Evolutionary conservation across 1,140 invertebrate genomes (phyloP), one percentile per base, ranked within the genome.

Genomic region (Goniozus legneri): DNA sequence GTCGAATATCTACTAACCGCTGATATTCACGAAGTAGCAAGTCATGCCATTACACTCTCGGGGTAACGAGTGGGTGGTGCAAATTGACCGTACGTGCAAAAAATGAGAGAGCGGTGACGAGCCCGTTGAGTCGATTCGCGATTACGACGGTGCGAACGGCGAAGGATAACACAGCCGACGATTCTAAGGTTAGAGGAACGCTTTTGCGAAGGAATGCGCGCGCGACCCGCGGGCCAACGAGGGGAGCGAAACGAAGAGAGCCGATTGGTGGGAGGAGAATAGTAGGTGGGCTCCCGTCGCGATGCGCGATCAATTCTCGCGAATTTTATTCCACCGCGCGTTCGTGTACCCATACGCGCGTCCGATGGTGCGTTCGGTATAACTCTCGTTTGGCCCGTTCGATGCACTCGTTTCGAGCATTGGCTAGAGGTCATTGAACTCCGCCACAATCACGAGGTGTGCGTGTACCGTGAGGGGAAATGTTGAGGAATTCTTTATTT

Each of bases 261-360:
- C n/a, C n/a, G n/a, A n/a, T n/a, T n/a, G n/a, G n/a, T n/a, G n/a
- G n/a, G n/a, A n/a, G n/a, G n/a, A n/a, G n/a, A n/a, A n/a, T n/a
- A n/a, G n/a, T n/a, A n/a, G n/a, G n/a, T n/a, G n/a, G n/a, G n/a
- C n/a, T n/a, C n/a, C n/a, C n/a, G 24, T 42, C 45, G 50, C 51
- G 54, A 62, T 64, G 57, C 49, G 51, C 57, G 54, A 64, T 64
- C 56, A 62, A 60, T 65, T 60, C 56, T 60, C 59, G 48, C 47
- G 50, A 56, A 62, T 65, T 64, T 65, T 62, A 64, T 65, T 65
- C 61, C 50, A 18, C 62, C 61, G 50, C 73, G 72, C 37, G 55
- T 61, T 2, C 52, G 16, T 45, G 40, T 18, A 14, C 33, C 35
- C 14, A 8, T 21, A 16, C 15, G 27, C 14, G 31, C 21, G 8